These are phyloP conservation scores for Prorops nasuta DNA, from an alignment of 1,140 invertebrate genomes.

Conservation along the genomic window DNA sequence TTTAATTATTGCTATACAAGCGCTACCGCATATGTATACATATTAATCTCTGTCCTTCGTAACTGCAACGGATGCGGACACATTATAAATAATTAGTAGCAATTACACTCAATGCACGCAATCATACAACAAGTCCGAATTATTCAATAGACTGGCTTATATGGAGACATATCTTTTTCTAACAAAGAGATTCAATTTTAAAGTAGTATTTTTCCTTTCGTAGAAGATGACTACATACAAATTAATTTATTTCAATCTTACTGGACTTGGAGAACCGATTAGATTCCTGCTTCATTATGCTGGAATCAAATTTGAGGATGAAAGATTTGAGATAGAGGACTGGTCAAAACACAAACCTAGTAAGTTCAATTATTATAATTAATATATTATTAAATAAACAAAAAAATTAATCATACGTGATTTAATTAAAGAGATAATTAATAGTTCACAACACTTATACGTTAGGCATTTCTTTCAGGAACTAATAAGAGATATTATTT, in stretches of 20 bases:
- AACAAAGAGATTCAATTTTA: too few relatives aligned
- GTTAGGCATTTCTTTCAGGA: not conserved
- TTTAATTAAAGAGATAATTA: not conserved
- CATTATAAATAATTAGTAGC: too few relatives aligned
- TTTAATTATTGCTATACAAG: too few relatives aligned
- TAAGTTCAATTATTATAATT: constrained; percentile 23
- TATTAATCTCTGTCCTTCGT: too few relatives aligned
- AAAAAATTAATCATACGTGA: not conserved
- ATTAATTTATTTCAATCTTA: constrained; percentile 60
- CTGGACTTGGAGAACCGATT: constrained; percentile 63
- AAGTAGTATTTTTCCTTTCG: too few relatives aligned
- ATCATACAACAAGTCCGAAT: too few relatives aligned
- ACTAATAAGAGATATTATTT: not conserved
- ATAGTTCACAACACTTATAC: not conserved
- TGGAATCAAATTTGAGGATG: constrained; percentile 62
- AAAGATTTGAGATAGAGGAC: constrained; percentile 43
- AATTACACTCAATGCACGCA: too few relatives aligned
- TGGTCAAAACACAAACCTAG: constrained; percentile 47
- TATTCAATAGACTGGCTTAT: too few relatives aligned
- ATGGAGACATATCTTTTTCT: too few relatives aligned
- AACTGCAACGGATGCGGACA: too few relatives aligned
- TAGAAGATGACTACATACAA: constrained; percentile 48
- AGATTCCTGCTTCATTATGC: constrained; percentile 60
- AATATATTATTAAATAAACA: not conserved
- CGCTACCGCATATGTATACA: too few relatives aligned